Conservation (phyloP, 2,113 vertebrate species). For the Oryzias celebensis region DNA sequence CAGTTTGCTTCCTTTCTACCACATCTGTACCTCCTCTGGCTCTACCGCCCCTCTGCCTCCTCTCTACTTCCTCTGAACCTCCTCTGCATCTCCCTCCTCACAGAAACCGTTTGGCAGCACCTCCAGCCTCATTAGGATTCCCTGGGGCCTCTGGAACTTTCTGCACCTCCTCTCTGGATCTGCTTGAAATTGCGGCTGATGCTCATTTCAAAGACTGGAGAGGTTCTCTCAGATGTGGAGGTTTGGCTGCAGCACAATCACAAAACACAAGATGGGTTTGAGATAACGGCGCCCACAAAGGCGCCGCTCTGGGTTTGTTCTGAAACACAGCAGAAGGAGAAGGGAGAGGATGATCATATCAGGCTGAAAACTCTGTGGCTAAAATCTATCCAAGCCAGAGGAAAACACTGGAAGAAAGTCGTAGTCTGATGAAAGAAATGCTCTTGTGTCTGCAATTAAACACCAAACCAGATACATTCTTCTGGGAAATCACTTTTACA, state of each 20-base stretch:
- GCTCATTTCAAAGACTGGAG: conserved; percentile 20
- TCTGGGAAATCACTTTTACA: conserved; percentile 54
- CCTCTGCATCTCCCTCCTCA: background rate
- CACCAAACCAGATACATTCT: conserved; percentile 40
- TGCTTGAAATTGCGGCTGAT: conserved; percentile 34
- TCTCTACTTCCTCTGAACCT: background rate
- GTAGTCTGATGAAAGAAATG: conserved; percentile 6
- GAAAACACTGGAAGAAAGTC: conserved; percentile 1
- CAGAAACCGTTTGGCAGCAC: conserved; percentile 3
- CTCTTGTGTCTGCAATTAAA: conserved; percentile 29
- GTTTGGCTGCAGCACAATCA: conserved; percentile 38
- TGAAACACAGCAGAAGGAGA: conserved; percentile 2
- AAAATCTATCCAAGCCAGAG: background rate
- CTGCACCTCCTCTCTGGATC: conserved; percentile 20
- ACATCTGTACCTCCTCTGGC: too few relatives aligned
- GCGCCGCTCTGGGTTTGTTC: conserved; percentile 2
- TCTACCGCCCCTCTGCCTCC: background rate
- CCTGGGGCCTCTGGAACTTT: conserved; percentile 7
- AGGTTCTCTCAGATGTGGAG: conserved; percentile 9
- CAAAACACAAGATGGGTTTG: conserved; percentile 13
- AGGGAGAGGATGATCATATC: background rate
- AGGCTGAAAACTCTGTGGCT: background rate
- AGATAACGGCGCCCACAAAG: conserved; percentile 20
- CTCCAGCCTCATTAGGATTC: conserved; percentile 13
- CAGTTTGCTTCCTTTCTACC: too few relatives aligned